These are phyloP conservation scores for Alethe diademata DNA, from an alignment of 2,113 vertebrate species.

Conservation along the genomic window DNA sequence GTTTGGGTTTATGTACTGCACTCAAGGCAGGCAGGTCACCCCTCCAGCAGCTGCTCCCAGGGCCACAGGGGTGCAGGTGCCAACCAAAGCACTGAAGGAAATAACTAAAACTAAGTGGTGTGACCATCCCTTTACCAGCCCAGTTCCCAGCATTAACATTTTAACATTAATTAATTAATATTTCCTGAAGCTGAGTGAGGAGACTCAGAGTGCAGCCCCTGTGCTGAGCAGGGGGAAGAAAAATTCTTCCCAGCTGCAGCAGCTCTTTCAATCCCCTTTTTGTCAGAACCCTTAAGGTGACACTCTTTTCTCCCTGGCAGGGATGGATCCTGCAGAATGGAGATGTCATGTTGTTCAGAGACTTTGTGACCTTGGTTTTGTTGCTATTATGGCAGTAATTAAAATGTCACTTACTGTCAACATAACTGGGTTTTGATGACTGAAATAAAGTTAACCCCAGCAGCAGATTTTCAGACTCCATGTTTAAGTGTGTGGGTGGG, in stretches of 20 bases:
- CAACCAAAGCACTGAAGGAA: not conserved
- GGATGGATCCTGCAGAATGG: not conserved
- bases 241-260: not conserved
- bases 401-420: not conserved
- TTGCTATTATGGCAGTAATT: conserved; percentile 1
- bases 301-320: not conserved
- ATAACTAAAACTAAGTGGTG: not conserved
- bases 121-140: not conserved
- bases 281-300: not conserved
- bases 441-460: not conserved
- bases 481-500: not conserved
- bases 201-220: not conserved
- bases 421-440: not conserved
- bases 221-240: not conserved
- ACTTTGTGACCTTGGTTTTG: not conserved
- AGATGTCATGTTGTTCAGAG: not conserved
- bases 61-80: not conserved
- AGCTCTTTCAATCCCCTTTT: not conserved
- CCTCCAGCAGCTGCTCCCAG: not conserved
- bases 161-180: not conserved
- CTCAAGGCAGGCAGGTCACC: not conserved
- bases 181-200: not conserved
- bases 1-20: no score
- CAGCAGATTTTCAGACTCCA: not conserved
- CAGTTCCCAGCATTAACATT: not conserved